Evolutionary conservation across 2,113 vertebrate species (phyloP), one percentile per base, ranked within the genome.

Genomic region (Oncorhynchus keta): DNA sequence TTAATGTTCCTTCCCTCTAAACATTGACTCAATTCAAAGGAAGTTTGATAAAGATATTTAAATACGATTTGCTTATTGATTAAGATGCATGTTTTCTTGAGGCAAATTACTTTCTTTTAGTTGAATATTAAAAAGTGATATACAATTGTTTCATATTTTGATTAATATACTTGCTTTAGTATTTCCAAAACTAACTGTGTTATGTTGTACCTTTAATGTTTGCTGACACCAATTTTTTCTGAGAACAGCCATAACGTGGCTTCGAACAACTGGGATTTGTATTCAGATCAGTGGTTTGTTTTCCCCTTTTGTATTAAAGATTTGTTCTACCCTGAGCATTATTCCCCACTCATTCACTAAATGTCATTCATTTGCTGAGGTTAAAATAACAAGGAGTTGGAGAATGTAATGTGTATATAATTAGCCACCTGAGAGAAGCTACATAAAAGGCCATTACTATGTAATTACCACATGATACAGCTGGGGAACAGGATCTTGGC

Each of bases 321-420:
- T 85, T 87, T 83, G 79, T 86, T 85, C 78, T 28, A 73, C 61
- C 26, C 49, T 77, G 64, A 82, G 85, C 77, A 45, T 79, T 71
- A 83, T 91, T 90, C 85, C 84, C 84, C 83, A 90, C 74, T 62
- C 66, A 82, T 90, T 89, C 83, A 73, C 83, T 88, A 81, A 86
- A 85, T 91, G 92, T 87, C 89, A 88, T 93, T 92, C 92, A 93
- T 93, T 92, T 88, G 84, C 86, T 59, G 79, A 89, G 88, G 92
- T 90, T 89, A 91, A 90, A 93, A 93, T 89, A 94, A 94, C 92
- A 93, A 87, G 86, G 68, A 87, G 84, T 86, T 32, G 14, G 87
- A 87, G 85, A 90, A 91, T 93, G 92, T 93, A 93, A 93, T 91
- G 87, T 91, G 90, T 91, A 85, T 93, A 87, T 93, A 93, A 94